phyloP scores from a whole-genome alignment of 2,797 vertebrate species.

The Carapus acus region DNA sequence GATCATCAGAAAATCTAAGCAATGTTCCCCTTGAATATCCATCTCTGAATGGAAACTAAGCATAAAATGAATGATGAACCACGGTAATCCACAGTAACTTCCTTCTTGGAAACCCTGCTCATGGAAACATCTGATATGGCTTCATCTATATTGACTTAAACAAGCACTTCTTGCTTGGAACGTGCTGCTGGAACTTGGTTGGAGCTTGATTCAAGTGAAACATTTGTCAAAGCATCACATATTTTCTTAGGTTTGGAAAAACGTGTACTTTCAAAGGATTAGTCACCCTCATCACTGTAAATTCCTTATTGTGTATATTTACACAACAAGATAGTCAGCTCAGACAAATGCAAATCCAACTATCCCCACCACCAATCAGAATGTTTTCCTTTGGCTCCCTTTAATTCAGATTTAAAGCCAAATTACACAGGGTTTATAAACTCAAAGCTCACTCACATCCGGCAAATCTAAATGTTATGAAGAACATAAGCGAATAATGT shows the following conservation, averaged over 20 bases:
- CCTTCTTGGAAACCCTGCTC: slow-evolving; percentile 44
- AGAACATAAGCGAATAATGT: slow-evolving; percentile 8
- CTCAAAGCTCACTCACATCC: neutral
- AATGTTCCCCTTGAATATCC: neutral
- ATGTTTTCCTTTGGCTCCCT: neutral
- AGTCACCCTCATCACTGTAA: neutral
- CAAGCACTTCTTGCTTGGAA: slow-evolving; percentile 35
- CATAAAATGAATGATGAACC: slow-evolving; percentile 45
- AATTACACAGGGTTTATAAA: neutral
- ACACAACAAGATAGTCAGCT: neutral
- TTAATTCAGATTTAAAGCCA: neutral
- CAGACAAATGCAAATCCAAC: neutral
- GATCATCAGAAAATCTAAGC: too few species aligned
- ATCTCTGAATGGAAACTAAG: slow-evolving; percentile 15
- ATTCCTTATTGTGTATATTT: slow-evolving; percentile 4
- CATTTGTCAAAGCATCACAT: slow-evolving; percentile 15
- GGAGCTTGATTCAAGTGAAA: slow-evolving; percentile 20
- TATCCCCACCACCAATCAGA: neutral
- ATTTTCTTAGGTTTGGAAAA: slow-evolving; percentile 8
- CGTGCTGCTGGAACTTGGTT: slow-evolving; percentile 27
- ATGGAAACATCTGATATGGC: slow-evolving; percentile 27
- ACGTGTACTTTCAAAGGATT: slow-evolving; percentile 6
- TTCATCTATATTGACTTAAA: slow-evolving; percentile 39
- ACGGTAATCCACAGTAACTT: slow-evolving; percentile 39
- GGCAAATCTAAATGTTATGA: slow-evolving; percentile 8